phyloP scores from a whole-genome alignment of 2,888 invertebrate species.

The Ophioninae sp. region DNA sequence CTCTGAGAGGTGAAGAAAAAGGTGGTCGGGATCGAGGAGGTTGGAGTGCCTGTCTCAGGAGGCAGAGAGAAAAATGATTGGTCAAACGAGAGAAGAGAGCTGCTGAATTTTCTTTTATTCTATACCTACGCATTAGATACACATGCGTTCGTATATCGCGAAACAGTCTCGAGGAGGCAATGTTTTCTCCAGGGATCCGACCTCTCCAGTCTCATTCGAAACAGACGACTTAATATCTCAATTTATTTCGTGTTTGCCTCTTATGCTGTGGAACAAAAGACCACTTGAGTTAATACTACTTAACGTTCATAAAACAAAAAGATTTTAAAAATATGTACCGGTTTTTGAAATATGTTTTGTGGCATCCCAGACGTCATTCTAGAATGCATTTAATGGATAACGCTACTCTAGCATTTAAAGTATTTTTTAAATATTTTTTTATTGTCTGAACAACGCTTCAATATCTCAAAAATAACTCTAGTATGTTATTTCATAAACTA shows the following conservation, averaged over 20 bases:
- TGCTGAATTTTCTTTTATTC: slow-evolving; percentile 25
- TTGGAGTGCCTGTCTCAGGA: slow-evolving; percentile 15
- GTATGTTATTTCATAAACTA: no score
- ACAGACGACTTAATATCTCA: slow-evolving; percentile 42
- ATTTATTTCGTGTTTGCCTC: slow-evolving; percentile 24
- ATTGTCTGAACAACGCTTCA: no score
- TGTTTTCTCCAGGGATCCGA: slow-evolving; percentile 27
- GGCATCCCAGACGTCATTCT: not conserved
- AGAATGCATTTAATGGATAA: not conserved
- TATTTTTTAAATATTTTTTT: no score
- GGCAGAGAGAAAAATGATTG: slow-evolving; percentile 18
- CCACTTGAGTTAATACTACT: slow-evolving; percentile 13
- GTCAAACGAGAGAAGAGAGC: slow-evolving; percentile 24
- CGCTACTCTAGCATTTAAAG: no score
- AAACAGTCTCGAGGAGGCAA: slow-evolving; percentile 23
- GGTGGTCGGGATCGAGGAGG: slow-evolving; percentile 6
- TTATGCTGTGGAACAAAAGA: slow-evolving; percentile 20
- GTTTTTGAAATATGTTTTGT: not conserved
- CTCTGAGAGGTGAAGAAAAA: slow-evolving; percentile 31
- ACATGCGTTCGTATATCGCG: slow-evolving; percentile 1
- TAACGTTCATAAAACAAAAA: not conserved
- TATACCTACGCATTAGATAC: not conserved
- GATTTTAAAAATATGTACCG: not conserved
- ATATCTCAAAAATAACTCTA: no score
- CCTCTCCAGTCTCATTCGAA: slow-evolving; percentile 12